Conservation (phyloP, 2,888 invertebrate genomes). For the Drosophila suboccidentalis region DNA sequence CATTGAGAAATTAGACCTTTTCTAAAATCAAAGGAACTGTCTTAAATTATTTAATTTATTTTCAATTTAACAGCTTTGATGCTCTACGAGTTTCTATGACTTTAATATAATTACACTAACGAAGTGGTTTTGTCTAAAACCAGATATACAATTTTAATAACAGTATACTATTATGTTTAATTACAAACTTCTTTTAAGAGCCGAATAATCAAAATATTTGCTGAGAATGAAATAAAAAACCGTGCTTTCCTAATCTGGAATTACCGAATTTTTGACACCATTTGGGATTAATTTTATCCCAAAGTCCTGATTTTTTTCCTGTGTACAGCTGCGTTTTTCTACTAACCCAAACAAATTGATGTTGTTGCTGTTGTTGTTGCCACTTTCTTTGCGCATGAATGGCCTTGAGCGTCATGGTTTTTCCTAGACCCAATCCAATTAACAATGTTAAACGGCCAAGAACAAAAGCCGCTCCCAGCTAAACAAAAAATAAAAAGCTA, state of each 20-base stretch:
- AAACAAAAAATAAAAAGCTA: constrained; percentile 23
- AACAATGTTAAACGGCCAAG: constrained; percentile 57
- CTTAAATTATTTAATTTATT: no score
- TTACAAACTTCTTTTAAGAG: no score
- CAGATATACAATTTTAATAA: no score
- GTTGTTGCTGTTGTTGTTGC: constrained; percentile 14
- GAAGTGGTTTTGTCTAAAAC: no score
- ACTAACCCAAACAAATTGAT: constrained; percentile 55
- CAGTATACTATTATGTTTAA: no score
- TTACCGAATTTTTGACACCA: neutral
- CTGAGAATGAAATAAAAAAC: neutral
- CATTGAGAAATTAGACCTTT: no score
- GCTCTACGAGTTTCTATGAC: no score
- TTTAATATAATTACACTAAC: no score
- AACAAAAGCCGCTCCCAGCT: constrained; percentile 45
- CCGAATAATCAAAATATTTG: neutral
- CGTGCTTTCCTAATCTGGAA: neutral
- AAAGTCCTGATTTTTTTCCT: neutral
- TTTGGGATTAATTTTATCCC: neutral
- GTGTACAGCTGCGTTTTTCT: constrained; percentile 40
- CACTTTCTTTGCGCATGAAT: constrained; percentile 48
- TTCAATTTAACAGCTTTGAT: no score
- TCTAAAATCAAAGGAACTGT: no score
- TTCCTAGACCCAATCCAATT: constrained; percentile 53
- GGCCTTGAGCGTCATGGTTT: constrained; percentile 44